These are phyloP conservation scores for Halcyon malimbica DNA, from an alignment of 2,113 vertebrate genomes.

Conservation along the genomic window DNA sequence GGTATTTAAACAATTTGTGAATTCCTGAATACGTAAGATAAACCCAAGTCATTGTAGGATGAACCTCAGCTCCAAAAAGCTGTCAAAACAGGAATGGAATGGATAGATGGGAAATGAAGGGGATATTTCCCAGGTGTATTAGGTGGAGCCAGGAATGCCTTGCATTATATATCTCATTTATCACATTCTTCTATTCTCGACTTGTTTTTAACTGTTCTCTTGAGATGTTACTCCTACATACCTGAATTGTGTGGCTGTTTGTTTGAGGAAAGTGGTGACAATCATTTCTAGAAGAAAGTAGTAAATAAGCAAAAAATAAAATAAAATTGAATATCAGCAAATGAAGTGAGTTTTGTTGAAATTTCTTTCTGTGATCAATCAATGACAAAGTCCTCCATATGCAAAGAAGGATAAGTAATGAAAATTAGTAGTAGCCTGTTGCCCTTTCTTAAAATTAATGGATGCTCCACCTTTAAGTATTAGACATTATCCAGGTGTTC, in stretches of 20 bases:
- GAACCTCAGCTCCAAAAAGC: background rate
- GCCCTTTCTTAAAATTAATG: background rate
- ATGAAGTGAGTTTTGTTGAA: background rate
- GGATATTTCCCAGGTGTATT: background rate
- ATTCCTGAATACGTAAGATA: constrained; percentile 45
- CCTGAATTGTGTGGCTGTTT: background rate
- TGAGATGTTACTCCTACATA: background rate
- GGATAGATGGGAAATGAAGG: background rate
- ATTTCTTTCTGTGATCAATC: background rate
- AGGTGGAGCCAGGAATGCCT: background rate
- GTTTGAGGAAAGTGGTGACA: background rate
- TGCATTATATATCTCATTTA: background rate
- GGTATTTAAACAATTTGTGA: background rate
- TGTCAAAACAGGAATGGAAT: background rate
- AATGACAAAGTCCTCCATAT: background rate
- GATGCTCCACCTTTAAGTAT: background rate
- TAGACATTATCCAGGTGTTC: background rate
- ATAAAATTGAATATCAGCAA: background rate
- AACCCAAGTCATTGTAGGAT: background rate
- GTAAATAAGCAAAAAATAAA: background rate
- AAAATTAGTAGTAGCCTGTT: background rate
- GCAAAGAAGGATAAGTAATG: background rate
- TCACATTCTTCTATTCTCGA: background rate
- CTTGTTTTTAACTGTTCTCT: background rate
- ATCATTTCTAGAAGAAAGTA: background rate